Base-by-base conservation (phyloP, 2,888 invertebrate genomes). In the Drosophila nr. perissopoda region DNA sequence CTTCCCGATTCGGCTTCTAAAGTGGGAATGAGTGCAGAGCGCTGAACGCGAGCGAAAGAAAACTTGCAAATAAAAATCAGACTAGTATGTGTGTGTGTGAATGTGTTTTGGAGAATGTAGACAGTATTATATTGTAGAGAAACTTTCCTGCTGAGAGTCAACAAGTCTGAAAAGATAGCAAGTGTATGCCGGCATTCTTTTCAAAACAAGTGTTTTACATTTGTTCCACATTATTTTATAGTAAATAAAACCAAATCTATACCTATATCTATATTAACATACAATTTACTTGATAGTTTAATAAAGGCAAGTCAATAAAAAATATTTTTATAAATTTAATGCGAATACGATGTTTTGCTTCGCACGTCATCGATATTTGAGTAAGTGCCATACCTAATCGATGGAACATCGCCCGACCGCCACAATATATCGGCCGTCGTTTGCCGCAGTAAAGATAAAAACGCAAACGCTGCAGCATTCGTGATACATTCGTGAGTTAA, bases 391-490 rank as follows among this genome's bases (percentile, higher is more conserved):
- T 63, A 52, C 2, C 73, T 72, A 52, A 40, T 29, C 25, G 31
- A 21, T 4, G 11, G 31, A 5, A 33, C 27, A 67, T 76, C 53
- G 79, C 0, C 7, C 29, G 16, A 45, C 74, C 73, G 18, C 73
- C 73, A 67, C 67, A 45, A 29, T 29, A 18, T 54, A 59, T 72
- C 59, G 73, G 65, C n/a, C 27, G 56, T 57, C 67, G 33, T 58
- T 67, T 40, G 76, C 76, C 63, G 80, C 80, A 78, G 76, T 62
- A 67, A 76, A 78, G 77, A 78, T 71, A 81, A 81, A 73, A 78
- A 69, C 69, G 78, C 69, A 78, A 79, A 81, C 79, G 78, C 67
- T 74, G 78, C 67, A 78, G 65, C 38, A 62, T 56, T 63, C 42
- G 45, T 25, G 45, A 61, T 42, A 54, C 57, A 81, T 78, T 73